Evolutionary conservation across 2,888 invertebrate species (phyloP).

Genomic region (Lasioglossum zephyrum): DNA sequence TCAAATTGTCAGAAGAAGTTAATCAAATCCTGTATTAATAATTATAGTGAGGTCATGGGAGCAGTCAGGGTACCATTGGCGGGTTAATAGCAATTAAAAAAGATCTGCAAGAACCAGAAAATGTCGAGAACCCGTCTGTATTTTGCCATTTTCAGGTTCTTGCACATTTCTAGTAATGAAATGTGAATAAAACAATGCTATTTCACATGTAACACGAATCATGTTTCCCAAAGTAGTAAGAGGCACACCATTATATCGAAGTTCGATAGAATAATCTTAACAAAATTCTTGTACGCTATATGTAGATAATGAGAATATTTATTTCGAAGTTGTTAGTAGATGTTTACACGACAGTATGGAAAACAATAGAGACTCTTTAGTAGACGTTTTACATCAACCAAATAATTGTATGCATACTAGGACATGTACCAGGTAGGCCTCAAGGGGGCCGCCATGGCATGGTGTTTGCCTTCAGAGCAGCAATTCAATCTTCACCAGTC

Average conservation of each 20-base stretch:
- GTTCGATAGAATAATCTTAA: background rate
- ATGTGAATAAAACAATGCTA: constrained; percentile 12
- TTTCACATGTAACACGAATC: constrained; percentile 16
- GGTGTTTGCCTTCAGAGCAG: constrained; percentile 87
- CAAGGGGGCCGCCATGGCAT: constrained; percentile 88
- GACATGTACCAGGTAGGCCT: constrained; percentile 88
- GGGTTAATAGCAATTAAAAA: background rate
- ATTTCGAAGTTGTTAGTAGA: constrained; percentile 9
- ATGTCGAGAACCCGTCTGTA: background rate
- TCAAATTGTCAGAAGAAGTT: background rate
- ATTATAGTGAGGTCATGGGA: background rate
- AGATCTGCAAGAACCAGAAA: background rate
- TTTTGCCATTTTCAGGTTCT: background rate
- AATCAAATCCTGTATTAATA: background rate
- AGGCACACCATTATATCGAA: constrained; percentile 34
- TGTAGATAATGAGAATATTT: background rate
- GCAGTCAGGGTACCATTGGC: background rate
- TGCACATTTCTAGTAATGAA: background rate
- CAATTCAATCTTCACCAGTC: constrained; percentile 82
- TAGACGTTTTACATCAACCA: constrained; percentile 49
- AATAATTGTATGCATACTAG: constrained; percentile 83
- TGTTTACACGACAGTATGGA: constrained; percentile 6
- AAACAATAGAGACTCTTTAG: constrained; percentile 16
- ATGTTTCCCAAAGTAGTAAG: constrained; percentile 23
- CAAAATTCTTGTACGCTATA: background rate